These are phyloP conservation scores for Cyanocitta stelleri DNA, from an alignment of 2,113 vertebrate genomes.

Conservation along the genomic window DNA sequence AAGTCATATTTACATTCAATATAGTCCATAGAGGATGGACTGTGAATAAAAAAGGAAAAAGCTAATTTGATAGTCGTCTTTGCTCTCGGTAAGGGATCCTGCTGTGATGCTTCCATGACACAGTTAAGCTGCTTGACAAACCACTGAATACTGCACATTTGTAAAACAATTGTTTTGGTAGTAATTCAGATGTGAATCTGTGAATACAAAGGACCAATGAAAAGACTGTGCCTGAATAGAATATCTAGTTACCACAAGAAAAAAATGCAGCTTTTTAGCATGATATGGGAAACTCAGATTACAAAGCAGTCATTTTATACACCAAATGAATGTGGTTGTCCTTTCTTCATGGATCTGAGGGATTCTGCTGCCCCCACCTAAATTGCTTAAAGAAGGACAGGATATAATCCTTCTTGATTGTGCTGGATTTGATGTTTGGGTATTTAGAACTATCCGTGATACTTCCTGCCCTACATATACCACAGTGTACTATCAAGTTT, in stretches of 20 bases:
- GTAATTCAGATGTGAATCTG: not conserved
- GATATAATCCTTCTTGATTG: not conserved
- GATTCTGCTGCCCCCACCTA: rapidly evolving
- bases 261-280: not conserved
- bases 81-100: not conserved
- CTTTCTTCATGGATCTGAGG: not conserved
- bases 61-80: not conserved
- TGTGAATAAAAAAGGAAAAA: not conserved
- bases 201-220: not conserved
- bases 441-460: not conserved
- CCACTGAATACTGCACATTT: not conserved
- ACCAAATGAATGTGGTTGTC: not conserved
- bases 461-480: not conserved
- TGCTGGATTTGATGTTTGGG: not conserved
- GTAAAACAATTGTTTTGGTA: not conserved
- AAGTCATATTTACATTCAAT: not conserved
- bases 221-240: not conserved
- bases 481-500: not conserved
- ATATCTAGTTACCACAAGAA: not conserved
- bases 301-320: not conserved
- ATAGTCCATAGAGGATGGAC: not conserved
- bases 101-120: not conserved
- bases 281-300: not conserved
- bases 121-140: not conserved
- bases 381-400: not conserved